Conservation (phyloP, 2,888 invertebrate genomes). For the Carterocephalus palaemon region DNA sequence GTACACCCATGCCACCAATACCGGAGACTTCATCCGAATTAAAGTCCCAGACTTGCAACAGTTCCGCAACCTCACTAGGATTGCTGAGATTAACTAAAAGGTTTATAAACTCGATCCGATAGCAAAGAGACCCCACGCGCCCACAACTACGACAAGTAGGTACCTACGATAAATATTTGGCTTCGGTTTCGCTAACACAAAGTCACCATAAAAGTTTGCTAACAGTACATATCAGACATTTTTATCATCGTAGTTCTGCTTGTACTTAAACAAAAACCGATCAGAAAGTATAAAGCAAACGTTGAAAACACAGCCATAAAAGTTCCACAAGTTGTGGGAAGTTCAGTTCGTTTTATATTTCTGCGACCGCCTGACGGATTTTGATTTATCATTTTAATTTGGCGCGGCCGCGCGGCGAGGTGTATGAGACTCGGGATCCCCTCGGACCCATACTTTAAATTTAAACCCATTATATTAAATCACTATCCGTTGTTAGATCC, state of each 20-base stretch:
- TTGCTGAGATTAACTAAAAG: too few relatives aligned
- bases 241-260: conserved; percentile 22
- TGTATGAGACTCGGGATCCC: conserved; percentile 50
- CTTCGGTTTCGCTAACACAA: too few relatives aligned
- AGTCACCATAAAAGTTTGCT: conserved; percentile 9
- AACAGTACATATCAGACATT: conserved; percentile 15
- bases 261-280: conserved; percentile 24
- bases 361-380: conserved; percentile 55
- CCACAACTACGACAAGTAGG: too few relatives aligned
- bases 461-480: conserved; percentile 61
- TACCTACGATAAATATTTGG: too few relatives aligned
- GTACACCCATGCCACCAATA: too few relatives aligned
- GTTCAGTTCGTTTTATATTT: conserved; percentile 38
- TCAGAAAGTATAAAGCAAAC: conserved; percentile 26
- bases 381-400: conserved; percentile 78
- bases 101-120: too few relatives aligned
- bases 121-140: too few relatives aligned
- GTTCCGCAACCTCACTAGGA: too few relatives aligned
- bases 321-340: conserved; percentile 39
- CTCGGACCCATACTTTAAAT: conserved; percentile 56
- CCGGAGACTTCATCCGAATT: too few relatives aligned
- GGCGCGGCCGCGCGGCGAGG: conserved; percentile 48
- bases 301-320: conserved; percentile 28
- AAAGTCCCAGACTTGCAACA: too few relatives aligned
- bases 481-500: conserved; percentile 50